phyloP scores from a whole-genome alignment of 2,888 invertebrate genomes.

The Tetropium fuscum region DNA sequence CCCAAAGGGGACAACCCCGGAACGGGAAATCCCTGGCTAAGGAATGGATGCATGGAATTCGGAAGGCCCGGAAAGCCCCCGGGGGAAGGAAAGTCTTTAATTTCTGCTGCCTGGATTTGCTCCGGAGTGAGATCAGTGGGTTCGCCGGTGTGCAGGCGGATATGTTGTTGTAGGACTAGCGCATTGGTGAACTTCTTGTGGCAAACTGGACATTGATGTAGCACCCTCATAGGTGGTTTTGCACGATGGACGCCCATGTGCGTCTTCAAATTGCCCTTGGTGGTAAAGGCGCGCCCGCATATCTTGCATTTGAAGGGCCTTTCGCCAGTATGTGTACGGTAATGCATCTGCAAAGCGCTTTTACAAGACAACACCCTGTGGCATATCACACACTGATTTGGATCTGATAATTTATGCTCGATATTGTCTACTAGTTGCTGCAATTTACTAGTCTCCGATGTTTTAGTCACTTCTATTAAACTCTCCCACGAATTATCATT shows the following conservation, averaged over 20 bases:
- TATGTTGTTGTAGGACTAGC: slow-evolving; percentile 94
- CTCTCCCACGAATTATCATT: slow-evolving; percentile 97
- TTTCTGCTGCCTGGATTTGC: slow-evolving; percentile 85
- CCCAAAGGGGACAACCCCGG: slow-evolving; percentile 74
- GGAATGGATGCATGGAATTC: slow-evolving; percentile 72
- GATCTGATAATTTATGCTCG: slow-evolving; percentile 96
- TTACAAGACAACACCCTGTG: slow-evolving; percentile 96
- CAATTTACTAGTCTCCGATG: slow-evolving; percentile 96
- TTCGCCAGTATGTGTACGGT: slow-evolving; percentile 95
- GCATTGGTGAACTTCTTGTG: slow-evolving; percentile 97
- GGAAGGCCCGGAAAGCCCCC: slow-evolving; percentile 68
- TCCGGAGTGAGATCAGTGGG: slow-evolving; percentile 87
- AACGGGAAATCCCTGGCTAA: slow-evolving; percentile 72
- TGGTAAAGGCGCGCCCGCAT: slow-evolving; percentile 97
- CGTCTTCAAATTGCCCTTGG: slow-evolving; percentile 99
- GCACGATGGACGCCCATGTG: slow-evolving; percentile 99
- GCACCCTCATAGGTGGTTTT: slow-evolving; percentile 90
- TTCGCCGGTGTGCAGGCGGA: slow-evolving; percentile 91
- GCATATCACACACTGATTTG: slow-evolving; percentile 98
- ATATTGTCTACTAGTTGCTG: slow-evolving; percentile 98
- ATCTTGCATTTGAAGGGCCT: slow-evolving; percentile 97
- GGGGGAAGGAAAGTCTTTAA: slow-evolving; percentile 79
- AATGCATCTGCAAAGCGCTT: slow-evolving; percentile 98
- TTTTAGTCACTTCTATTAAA: slow-evolving; percentile 95
- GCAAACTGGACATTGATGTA: slow-evolving; percentile 97